These are phyloP conservation scores for Lasioglossum baleicum DNA, from an alignment of 1,140 invertebrate genomes.

Conservation along the genomic window DNA sequence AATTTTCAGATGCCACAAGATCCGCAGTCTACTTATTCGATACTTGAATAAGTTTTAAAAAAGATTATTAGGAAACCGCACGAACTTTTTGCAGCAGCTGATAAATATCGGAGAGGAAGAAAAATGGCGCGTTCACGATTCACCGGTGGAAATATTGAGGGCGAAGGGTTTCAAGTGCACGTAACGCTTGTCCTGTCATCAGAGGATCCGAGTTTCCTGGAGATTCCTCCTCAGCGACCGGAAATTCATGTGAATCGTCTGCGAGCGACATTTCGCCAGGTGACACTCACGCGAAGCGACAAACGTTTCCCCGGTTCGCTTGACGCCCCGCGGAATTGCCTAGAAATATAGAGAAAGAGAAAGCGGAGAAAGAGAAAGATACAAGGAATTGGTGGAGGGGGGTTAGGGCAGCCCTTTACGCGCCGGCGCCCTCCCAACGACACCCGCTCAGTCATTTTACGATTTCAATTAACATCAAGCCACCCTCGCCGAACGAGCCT, in stretches of 20 bases:
- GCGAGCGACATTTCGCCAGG: conserved; percentile 24
- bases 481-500: conserved; percentile 8
- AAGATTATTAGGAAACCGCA: too few relatives aligned
- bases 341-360: neutral
- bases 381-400: neutral
- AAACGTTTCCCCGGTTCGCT: conserved; percentile 32
- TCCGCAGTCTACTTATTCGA: too few relatives aligned
- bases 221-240: neutral
- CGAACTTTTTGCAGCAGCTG: too few relatives aligned
- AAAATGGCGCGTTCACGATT: conserved; percentile 7
- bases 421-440: conserved; percentile 1
- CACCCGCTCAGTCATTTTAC: conserved; percentile 52
- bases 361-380: conserved; percentile 1
- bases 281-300: conserved; percentile 13
- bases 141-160: neutral
- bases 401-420: neutral
- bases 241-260: conserved; percentile 31
- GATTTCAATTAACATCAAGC: conserved; percentile 69
- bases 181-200: neutral
- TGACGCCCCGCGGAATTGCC: conserved; percentile 21
- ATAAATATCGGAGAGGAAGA: neutral
- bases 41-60: too few relatives aligned
- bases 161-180: neutral
- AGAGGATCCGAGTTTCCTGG: neutral
- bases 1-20: too few relatives aligned